A percentile compares a stretch with the other conserved stretches of the same genome.
These are phyloP conservation scores for Ptychoptera albimana DNA, from an alignment of 2,888 invertebrate species.

Conservation along the genomic window DNA sequence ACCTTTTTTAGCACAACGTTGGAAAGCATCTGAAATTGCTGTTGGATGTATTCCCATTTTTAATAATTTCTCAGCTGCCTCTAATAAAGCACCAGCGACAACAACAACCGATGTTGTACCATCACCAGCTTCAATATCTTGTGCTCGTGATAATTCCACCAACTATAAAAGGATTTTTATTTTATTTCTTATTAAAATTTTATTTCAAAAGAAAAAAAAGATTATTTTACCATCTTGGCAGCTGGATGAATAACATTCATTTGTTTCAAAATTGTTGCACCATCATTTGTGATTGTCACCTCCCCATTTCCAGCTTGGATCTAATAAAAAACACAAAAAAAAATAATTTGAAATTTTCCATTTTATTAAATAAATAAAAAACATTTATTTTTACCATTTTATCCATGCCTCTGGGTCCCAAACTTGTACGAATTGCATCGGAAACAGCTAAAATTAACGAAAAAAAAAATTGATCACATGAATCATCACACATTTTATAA, in stretches of 20 bases:
- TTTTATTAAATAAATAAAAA: not conserved
- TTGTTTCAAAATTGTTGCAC: conserved; percentile 96
- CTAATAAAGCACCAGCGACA: conserved; percentile 87
- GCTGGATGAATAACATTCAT: conserved; percentile 98
- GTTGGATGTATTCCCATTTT: conserved; percentile 95
- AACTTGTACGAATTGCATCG: conserved; percentile 95
- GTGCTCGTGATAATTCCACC: conserved; percentile 95
- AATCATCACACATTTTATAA: too few relatives aligned
- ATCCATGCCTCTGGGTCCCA: conserved; percentile 98
- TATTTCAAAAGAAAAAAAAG: conserved; percentile 19
- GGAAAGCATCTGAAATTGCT: conserved; percentile 92
- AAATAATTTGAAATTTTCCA: too few relatives aligned
- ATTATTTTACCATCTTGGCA: conserved; percentile 70
- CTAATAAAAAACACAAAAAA: conserved; percentile 35
- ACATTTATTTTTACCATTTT: conserved; percentile 64
- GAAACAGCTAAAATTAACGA: conserved; percentile 67
- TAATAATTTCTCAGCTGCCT: conserved; percentile 84
- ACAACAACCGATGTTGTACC: conserved; percentile 98
- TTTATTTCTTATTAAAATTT: conserved; percentile 30
- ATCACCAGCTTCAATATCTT: conserved; percentile 98
- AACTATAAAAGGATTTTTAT: conserved; percentile 35
- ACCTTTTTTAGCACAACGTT: conserved; percentile 38
- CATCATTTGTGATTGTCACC: conserved; percentile 99
- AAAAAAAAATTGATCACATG: conserved; percentile 10
- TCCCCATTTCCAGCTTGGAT: conserved; percentile 95